Percentiles rank a stretch among this genome's conserved stretches.
These are phyloP conservation scores for Miltochrista miniata DNA, from an alignment of 2,888 invertebrate genomes.

Conservation along the genomic window DNA sequence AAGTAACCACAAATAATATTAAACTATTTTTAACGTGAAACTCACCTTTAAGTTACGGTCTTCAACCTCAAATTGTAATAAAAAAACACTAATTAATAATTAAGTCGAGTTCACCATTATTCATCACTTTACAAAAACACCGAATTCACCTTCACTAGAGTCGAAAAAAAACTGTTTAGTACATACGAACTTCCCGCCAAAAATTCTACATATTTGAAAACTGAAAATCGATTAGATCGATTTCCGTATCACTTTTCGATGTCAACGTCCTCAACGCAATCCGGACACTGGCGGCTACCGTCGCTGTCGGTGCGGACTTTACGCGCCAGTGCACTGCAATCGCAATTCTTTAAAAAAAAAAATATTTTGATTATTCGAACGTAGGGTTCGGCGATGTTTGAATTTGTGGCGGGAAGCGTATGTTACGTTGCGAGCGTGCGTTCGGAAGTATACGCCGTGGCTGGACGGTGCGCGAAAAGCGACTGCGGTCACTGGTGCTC, in stretches of 20 bases:
- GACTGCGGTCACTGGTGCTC: slow-evolving; percentile 70
- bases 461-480: slow-evolving; percentile 72
- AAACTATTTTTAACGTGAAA: slow-evolving; percentile 47
- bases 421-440: slow-evolving; percentile 73
- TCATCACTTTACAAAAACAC: slow-evolving; percentile 68
- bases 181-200: slow-evolving; percentile 70
- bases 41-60: slow-evolving; percentile 64
- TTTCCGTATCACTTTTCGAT: slow-evolving; percentile 58
- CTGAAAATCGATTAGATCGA: slow-evolving; percentile 51
- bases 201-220: slow-evolving; percentile 62
- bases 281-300: slow-evolving; percentile 68
- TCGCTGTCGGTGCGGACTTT: slow-evolving; percentile 63
- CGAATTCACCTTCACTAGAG: slow-evolving; percentile 68
- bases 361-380: slow-evolving; percentile 54
- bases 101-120: slow-evolving; percentile 79
- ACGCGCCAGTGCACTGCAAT: slow-evolving; percentile 70
- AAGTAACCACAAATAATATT: slow-evolving; percentile 51
- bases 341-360: slow-evolving; percentile 59
- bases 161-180: slow-evolving; percentile 45
- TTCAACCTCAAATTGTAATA: slow-evolving; percentile 51
- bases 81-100: slow-evolving; percentile 63
- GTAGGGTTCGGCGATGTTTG: slow-evolving; percentile 55
- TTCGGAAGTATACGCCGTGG: slow-evolving; percentile 66
- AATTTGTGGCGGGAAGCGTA: slow-evolving; percentile 76
- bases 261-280: slow-evolving; percentile 76